phyloP scores from a whole-genome alignment of 2,888 invertebrate species.

The Limnephilus marmoratus region DNA sequence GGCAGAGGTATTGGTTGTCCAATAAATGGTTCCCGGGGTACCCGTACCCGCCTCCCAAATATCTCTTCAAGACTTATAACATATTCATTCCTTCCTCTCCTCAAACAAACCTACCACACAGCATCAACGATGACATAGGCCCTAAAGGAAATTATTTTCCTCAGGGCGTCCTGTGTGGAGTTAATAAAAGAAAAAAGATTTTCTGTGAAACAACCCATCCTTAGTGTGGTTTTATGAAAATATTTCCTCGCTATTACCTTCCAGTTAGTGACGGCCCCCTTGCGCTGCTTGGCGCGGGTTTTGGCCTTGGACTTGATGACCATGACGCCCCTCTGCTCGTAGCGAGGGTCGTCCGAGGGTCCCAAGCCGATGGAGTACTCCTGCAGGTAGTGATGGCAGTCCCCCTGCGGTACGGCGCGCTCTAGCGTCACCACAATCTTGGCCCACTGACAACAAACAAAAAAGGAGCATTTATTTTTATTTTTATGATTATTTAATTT shows the following conservation, averaged over 20 bases:
- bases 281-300: conserved; percentile 96
- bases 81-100: too few species aligned
- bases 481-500: too few species aligned
- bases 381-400: conserved; percentile 93
- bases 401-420: conserved; percentile 92
- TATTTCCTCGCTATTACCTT: conserved; percentile 83
- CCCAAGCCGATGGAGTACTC: conserved; percentile 96
- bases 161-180: too few species aligned
- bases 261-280: conserved; percentile 97
- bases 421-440: conserved; percentile 98
- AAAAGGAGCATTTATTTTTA: background rate
- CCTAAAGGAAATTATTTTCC: too few species aligned
- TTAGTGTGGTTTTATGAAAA: background rate
- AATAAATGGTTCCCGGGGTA: too few species aligned
- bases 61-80: too few species aligned
- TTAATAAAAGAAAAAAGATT: too few species aligned
- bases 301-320: conserved; percentile 98
- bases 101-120: too few species aligned
- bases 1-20: too few species aligned
- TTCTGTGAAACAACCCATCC: too few species aligned
- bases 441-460: conserved; percentile 87
- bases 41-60: too few species aligned
- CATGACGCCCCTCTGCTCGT: conserved; percentile 95
- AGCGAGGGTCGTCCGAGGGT: conserved; percentile 88
- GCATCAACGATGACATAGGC: too few species aligned